Base-by-base conservation (phyloP, 2,113 vertebrate genomes). In the Hoplias malabaricus region DNA sequence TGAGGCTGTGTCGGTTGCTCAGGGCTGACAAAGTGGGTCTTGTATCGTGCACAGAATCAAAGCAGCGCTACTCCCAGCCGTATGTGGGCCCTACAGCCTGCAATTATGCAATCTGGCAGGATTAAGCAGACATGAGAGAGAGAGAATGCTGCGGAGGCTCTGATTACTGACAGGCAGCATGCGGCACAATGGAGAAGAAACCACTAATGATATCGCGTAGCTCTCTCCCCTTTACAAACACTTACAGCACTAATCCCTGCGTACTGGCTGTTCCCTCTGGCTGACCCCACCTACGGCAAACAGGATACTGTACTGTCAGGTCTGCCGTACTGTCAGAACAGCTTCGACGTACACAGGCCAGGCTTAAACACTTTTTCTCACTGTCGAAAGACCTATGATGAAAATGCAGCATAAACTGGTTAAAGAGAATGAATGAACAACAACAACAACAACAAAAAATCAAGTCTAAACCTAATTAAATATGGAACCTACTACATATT, bases 31-130 rank as follows among this genome's bases (percentile, higher is more conserved):
- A 36, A 70, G 34, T 29, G n/a, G 56, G 43, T n/a, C 46, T 53
- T 21, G 67, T 50, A 33, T 34, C 67, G 12, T 31, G 56, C 5
- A 43, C 9, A 1, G 68, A 70, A 67, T 63, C 73, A 81, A 59
- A 81, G 74, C 68, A 42, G 29, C 36, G 19, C 72, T 65, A 42
- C 79, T 61, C 33, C 4, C 34, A 43, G 70, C 61, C 42, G 19
- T 63, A 59, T 77, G 48, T 25, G 50, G 53, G 69, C 43, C 66
- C 66, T 42, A 69, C 34, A 80, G 66, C 66, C 68, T 68, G 67
- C 57, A 79, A 82, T 79, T 79, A 82, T 67, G 11, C 59, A 75
- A 79, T 82, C 53, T 27, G 53, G 7, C 7, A 16, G 68, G 68
- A 83, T 79, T 73, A 79, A n/a, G 68, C 27, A 31, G 40, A 70